Evolutionary conservation across 1,140 invertebrate genomes (phyloP), one percentile per base, ranked within the genome.

Genomic region (Adoxophyes honmai): DNA sequence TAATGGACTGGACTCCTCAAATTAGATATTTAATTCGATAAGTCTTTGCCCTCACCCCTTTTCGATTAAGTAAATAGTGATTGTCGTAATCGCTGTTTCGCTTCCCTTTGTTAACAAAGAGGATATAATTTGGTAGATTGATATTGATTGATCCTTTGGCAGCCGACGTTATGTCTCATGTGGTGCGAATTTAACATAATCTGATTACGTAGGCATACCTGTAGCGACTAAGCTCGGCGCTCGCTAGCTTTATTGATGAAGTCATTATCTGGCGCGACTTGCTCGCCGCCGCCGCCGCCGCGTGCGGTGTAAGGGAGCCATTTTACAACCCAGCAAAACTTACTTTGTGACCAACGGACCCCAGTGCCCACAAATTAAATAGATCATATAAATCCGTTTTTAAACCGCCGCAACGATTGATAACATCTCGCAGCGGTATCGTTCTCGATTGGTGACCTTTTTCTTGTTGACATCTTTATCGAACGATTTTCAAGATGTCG

Each of bases 381-480:
- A 28, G 21, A 28, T 28, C 21, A 28, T 28, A 28, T 28, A 2
- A 6, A n/a, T n/a, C 21, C 6, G 21, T 28, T 28, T 28, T 28
- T 3, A 28, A 6, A 28, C 6, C 2, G 2, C 6, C 21, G 6
- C 6, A 2, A 28, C 21, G 6, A 28, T 3, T 3, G 2, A 28
- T 3, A 3, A 28, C 21, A 28, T 28, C 6, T 28, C 6, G 21
- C 6, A 3, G 21, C 21, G 21, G 62, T 59, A 39, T 66, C 68
- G 68, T 57, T 48, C 59, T 68, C 67, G 67, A 65, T 73, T 67
- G 64, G 77, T 75, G 80, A 81, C 78, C 70, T 83, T 77, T 48
- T 80, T 76, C 75, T 73, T 84, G 81, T 86, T 83, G 80, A 86
- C 81, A 86, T 78, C 60, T 83, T 81, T 84, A 83, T 83, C 75